A percentile compares a stretch with the other conserved stretches of the same genome.
Evolutionary conservation across 2,888 invertebrate species (phyloP).

Genomic region (Hypsopygia costalis): DNA sequence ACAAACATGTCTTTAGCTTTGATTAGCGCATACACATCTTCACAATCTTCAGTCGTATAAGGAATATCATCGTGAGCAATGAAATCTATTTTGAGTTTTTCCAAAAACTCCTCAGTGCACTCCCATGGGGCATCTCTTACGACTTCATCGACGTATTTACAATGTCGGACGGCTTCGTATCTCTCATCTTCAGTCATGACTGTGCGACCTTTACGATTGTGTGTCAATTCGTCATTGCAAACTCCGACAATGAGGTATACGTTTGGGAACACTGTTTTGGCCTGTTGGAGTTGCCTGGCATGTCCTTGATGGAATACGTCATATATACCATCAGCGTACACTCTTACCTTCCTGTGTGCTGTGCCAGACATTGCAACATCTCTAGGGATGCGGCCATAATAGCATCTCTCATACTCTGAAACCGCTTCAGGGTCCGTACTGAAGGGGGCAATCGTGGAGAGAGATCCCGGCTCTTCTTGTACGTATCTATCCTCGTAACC

Average conservation of each 20-base stretch:
- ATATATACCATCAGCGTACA: conserved; percentile 97
- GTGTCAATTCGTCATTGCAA: conserved; percentile 90
- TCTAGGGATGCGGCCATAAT: conserved; percentile 71
- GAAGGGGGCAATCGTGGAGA: conserved; percentile 82
- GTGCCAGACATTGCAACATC: neutral
- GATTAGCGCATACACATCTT: conserved; percentile 89
- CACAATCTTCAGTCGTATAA: conserved; percentile 87
- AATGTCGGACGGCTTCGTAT: conserved; percentile 93
- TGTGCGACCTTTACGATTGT: conserved; percentile 91
- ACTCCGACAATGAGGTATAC: conserved; percentile 95
- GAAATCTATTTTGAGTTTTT: conserved; percentile 95
- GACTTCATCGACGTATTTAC: conserved; percentile 95
- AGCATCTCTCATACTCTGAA: conserved; percentile 84
- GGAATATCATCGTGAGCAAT: conserved; percentile 97
- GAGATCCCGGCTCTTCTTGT: neutral
- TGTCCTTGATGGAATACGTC: conserved; percentile 97
- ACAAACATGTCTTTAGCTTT: conserved; percentile 95
- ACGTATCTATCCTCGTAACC: neutral
- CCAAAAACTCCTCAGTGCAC: conserved; percentile 88
- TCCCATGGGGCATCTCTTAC: conserved; percentile 93
- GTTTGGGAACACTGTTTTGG: conserved; percentile 93
- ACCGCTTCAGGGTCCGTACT: conserved; percentile 86
- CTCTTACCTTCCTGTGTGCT: conserved; percentile 87
- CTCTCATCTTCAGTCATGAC: conserved; percentile 94
- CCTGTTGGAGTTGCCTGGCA: conserved; percentile 93